A percentile compares a stretch with the other conserved stretches of the same genome.
Evolutionary conservation across 1,140 invertebrate genomes (phyloP).

Genomic region (Pantala flavescens): DNA sequence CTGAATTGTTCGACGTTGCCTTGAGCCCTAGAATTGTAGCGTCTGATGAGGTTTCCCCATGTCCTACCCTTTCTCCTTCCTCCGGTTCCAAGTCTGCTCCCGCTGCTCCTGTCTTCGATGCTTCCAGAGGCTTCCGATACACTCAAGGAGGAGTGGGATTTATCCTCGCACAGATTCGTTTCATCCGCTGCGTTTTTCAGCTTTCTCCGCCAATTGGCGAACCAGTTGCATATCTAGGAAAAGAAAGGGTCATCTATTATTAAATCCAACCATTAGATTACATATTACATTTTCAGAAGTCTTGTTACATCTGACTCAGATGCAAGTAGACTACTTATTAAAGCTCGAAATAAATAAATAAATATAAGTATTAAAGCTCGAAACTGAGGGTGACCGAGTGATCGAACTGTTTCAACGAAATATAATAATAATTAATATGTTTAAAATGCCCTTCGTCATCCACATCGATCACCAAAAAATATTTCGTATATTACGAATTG

Average conservation of each 20-base stretch:
- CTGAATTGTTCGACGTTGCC: conserved; percentile 64
- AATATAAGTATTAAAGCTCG: too few species aligned
- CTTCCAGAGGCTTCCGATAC: neutral
- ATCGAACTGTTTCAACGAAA: too few species aligned
- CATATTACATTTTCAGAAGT: too few species aligned
- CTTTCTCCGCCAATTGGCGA: conserved; percentile 62
- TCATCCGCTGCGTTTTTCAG: conserved; percentile 46
- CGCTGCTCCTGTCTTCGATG: neutral
- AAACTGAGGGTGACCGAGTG: too few species aligned
- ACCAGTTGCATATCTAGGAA: conserved; percentile 60
- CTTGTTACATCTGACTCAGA: too few species aligned
- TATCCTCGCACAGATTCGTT: neutral
- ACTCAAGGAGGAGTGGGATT: neutral
- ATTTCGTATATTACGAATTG: too few species aligned
- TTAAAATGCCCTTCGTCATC: too few species aligned
- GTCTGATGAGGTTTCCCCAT: conserved; percentile 59
- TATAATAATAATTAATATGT: too few species aligned
- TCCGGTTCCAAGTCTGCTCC: neutral
- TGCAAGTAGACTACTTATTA: too few species aligned
- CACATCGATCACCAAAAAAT: too few species aligned
- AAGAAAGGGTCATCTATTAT: neutral
- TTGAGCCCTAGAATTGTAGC: conserved; percentile 55
- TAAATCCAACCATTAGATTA: too few species aligned
- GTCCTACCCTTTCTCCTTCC: conserved; percentile 28
- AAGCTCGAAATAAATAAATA: too few species aligned